Base-by-base conservation (phyloP, 2,888 invertebrate genomes). In the Hydropsyche betteni region DNA sequence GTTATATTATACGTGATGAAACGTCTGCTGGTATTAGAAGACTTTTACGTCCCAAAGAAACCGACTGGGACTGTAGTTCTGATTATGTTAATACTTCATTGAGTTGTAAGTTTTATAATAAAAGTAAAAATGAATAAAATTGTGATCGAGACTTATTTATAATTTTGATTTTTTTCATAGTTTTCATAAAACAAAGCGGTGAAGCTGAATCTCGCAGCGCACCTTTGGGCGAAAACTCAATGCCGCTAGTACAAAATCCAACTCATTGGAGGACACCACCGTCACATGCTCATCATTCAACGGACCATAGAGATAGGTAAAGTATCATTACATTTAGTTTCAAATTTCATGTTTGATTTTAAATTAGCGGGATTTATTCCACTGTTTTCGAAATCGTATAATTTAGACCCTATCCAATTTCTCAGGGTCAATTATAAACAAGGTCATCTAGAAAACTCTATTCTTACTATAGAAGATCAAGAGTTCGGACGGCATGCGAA, bases 101-200 rank as follows among this genome's bases (percentile, higher is more conserved):
- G 34, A 90, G 89, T 82, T 86, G 91, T 91, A 81, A 89, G 89
- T 88, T 6, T 52, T 69, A 34, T 44, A 58, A 12, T 12, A 1
- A 6, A 12, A n/a, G 12, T 68, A 69, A 7, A 51, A 58, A 12
- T n/a, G 34, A 12, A 72, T 14, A 75, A 72, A 44, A 34, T 24
- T n/a, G 5, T 34, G 10, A 16, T 34, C 38, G 4, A 75, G 61
- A 53, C 72, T 14, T 10, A 58, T 16, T 16, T 58, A 51, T n/a
- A n/a, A 70, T 55, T 34, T 24, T 74, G 24, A 12, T 14, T 16
- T 69, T 33, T 75, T 75, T 51, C 6, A 44, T 82, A 89, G 89
- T 89, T 81, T 87, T 87, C 83, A 90, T 91, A 77, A 91, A 91
- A 81, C 90, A 90, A 84, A 89, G 89, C 0, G 87, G 89, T 4